Base-by-base conservation (phyloP, 2,888 invertebrate genomes). In the Autographa pulchrina region DNA sequence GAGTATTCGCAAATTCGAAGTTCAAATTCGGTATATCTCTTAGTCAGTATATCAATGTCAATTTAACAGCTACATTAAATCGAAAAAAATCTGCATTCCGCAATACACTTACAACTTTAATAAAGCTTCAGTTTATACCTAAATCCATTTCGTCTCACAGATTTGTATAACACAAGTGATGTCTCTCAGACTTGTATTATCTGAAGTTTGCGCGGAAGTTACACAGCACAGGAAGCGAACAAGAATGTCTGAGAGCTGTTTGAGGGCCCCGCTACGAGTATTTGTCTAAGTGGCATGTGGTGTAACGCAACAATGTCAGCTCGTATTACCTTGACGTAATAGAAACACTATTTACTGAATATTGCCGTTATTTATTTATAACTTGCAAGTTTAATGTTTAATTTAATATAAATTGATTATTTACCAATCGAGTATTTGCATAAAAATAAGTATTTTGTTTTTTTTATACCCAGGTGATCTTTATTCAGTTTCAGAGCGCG, bases 201-300 rank as follows among this genome's bases (percentile, higher is more conserved):
- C 13, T 25, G 13, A 54, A 54, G 54, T 54, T 18, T 54, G 14
- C n/a, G 6, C 11, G 54, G 54, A 56, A 56, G 54, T 56, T 56
- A 25, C 54, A 13, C 20, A 25, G 14, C 9, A 54, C 20, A 56
- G 54, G 54, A 56, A 25, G 25, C 54, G 54, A 13, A 25, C 54
- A 56, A 56, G 54, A 56, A 56, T 56, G 54, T 56, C 2, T 25
- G 25, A 56, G 54, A 56, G 54, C 54, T 56, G 54, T 56, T 48
- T 48, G 48, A 48, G 48, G 48, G 48, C 48, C 6, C n/a, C 7
- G 48, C n/a, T 48, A n/a, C n/a, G n/a, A n/a, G n/a, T n/a, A n/a
- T 48, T 7, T 48, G n/a, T 48, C 48, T 48, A n/a, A 48, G 48
- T 48, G 48, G 48, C 48, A 48, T 48, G 48, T n/a, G 48, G 48